Conservation (phyloP, 1,140 invertebrate species). For the Diorhabda elongata region DNA sequence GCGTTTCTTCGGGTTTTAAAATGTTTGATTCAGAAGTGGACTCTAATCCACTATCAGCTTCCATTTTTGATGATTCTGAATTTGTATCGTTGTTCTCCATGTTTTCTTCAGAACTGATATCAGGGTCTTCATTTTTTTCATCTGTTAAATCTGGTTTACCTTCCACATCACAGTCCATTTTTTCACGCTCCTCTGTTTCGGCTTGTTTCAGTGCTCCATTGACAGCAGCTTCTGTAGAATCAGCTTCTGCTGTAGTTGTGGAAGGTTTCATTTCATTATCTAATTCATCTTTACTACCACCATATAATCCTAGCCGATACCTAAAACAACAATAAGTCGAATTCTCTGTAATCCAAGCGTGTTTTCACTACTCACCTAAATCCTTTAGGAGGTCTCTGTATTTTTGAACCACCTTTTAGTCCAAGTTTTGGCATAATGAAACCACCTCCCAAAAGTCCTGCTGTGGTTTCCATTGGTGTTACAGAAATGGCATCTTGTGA, state of each 20-base stretch:
- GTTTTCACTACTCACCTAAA: slow-evolving; percentile 18
- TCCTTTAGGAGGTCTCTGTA: slow-evolving; percentile 14
- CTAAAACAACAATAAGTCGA: slow-evolving; percentile 11
- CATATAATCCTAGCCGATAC: slow-evolving; percentile 35
- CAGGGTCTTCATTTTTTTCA: slow-evolving; percentile 23
- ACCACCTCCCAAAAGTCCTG: slow-evolving; percentile 35
- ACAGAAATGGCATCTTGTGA: slow-evolving; percentile 18
- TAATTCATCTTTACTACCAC: slow-evolving; percentile 37
- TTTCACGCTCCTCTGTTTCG: slow-evolving; percentile 31
- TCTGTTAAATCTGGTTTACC: slow-evolving; percentile 12
- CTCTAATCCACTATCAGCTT: slow-evolving; percentile 30
- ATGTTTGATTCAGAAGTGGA: slow-evolving; percentile 17
- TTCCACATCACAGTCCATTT: slow-evolving; percentile 34
- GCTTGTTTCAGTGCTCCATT: slow-evolving; percentile 22
- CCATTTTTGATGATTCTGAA: slow-evolving; percentile 5
- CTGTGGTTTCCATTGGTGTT: slow-evolving; percentile 19
- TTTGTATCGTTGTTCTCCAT: too few relatives aligned
- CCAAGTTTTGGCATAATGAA: slow-evolving; percentile 29
- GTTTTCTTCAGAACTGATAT: slow-evolving; percentile 2
- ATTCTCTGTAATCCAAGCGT: not conserved
- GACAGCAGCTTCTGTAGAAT: slow-evolving; percentile 28
- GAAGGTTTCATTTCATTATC: slow-evolving; percentile 20
- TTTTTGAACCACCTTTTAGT: slow-evolving; percentile 41
- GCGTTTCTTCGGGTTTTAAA: slow-evolving; percentile 26
- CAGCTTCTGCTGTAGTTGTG: slow-evolving; percentile 28